Conservation (phyloP, 2,888 invertebrate species). For the Ennomos quercinarius region DNA sequence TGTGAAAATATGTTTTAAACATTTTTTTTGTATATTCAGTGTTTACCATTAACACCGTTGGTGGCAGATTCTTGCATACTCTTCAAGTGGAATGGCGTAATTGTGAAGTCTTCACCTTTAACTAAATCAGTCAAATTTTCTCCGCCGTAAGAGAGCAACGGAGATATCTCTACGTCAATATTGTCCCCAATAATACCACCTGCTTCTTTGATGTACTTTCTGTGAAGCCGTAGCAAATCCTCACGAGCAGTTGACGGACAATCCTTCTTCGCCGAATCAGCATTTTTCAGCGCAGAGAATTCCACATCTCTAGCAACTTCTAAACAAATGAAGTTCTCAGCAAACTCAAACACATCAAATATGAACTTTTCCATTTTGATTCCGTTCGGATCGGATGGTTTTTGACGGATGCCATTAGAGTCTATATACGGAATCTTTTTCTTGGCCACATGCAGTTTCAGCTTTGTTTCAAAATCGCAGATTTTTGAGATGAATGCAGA, state of each 20-base stretch:
- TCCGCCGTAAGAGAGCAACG: slow-evolving; percentile 95
- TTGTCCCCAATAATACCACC: slow-evolving; percentile 90
- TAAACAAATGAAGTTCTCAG: slow-evolving; percentile 96
- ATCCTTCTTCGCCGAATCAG: slow-evolving; percentile 94
- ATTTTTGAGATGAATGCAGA: slow-evolving; percentile 92
- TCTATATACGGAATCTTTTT: slow-evolving; percentile 98
- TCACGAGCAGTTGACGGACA: slow-evolving; percentile 94
- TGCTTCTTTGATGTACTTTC: slow-evolving; percentile 91
- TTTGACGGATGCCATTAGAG: slow-evolving; percentile 88
- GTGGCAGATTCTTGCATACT: slow-evolving; percentile 67
- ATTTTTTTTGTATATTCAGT: slow-evolving; percentile 47
- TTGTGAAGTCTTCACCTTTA: slow-evolving; percentile 87
- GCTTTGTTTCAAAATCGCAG: slow-evolving; percentile 89
- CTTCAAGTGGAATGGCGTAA: slow-evolving; percentile 87
- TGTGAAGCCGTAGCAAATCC: slow-evolving; percentile 91
- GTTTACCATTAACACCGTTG: slow-evolving; percentile 74
- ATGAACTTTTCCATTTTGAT: slow-evolving; percentile 99
- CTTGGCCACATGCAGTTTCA: slow-evolving; percentile 97
- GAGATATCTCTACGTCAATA: slow-evolving; percentile 95
- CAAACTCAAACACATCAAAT: slow-evolving; percentile 98
- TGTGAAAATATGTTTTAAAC: slow-evolving; percentile 19
- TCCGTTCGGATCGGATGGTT: slow-evolving; percentile 95
- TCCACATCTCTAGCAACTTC: slow-evolving; percentile 96
- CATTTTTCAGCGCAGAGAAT: slow-evolving; percentile 98
- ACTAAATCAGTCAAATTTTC: slow-evolving; percentile 91